phyloP scores from a whole-genome alignment of 2,888 invertebrate species.

The Teleiodes luculella region DNA sequence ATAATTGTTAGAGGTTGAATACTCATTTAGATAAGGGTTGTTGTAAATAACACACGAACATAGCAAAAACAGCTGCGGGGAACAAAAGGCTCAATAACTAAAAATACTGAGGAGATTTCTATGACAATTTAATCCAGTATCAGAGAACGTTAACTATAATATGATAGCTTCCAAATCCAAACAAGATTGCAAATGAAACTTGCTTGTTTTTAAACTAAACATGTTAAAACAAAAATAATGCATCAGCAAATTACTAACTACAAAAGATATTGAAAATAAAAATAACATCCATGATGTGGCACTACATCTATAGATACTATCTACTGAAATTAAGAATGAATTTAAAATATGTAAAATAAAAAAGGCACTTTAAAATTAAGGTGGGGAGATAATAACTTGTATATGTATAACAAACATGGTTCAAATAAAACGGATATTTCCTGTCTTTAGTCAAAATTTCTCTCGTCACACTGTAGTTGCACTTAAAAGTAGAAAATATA shows the following conservation, averaged over 20 bases:
- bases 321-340: slow-evolving; percentile 47
- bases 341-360: slow-evolving; percentile 45
- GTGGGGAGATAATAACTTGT: slow-evolving; percentile 53
- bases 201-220: slow-evolving; percentile 51
- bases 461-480: slow-evolving; percentile 75
- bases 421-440: slow-evolving; percentile 45
- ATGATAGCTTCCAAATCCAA: slow-evolving; percentile 60
- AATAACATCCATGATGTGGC: slow-evolving; percentile 34
- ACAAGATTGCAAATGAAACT: slow-evolving; percentile 40
- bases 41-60: too few relatives aligned
- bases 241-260: slow-evolving; percentile 52
- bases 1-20: too few relatives aligned
- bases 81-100: slow-evolving; percentile 5
- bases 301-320: slow-evolving; percentile 40
- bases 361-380: slow-evolving; percentile 70
- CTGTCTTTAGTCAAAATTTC: slow-evolving; percentile 55
- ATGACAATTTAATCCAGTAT: slow-evolving; percentile 72
- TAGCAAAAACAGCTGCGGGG: not conserved
- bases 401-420: slow-evolving; percentile 40
- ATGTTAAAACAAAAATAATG: slow-evolving; percentile 53
- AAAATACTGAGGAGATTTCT: slow-evolving; percentile 36
- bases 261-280: slow-evolving; percentile 40
- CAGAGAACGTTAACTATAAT: slow-evolving; percentile 56
- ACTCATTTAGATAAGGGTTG: too few relatives aligned
- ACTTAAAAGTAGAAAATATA: slow-evolving; percentile 68